A percentile compares a stretch with the other conserved stretches of the same genome.
phyloP scores from a whole-genome alignment of 1,140 invertebrate genomes.

The Drosophila ohnishii region DNA sequence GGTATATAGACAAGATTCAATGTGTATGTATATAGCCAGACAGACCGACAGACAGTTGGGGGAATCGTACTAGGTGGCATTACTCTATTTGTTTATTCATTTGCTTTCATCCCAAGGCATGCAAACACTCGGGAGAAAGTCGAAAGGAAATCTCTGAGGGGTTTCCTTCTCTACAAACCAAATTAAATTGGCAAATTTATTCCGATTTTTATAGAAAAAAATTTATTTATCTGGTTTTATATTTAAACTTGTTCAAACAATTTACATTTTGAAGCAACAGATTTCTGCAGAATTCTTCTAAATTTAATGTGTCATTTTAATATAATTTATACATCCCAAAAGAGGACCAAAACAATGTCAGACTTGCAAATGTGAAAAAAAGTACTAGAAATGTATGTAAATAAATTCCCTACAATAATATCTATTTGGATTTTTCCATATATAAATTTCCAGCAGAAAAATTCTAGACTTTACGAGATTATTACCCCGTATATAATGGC shows the following conservation, averaged over 20 bases:
- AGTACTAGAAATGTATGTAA: neutral
- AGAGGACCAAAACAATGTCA: neutral
- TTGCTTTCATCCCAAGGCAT: conserved; percentile 1
- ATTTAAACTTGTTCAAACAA: neutral
- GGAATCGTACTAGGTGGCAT: conserved; percentile 41
- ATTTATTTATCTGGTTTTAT: neutral
- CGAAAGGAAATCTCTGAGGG: conserved; percentile 15
- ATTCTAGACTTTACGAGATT: neutral
- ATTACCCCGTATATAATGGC: neutral
- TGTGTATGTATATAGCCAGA: conserved; percentile 45
- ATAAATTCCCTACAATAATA: conserved; percentile 8
- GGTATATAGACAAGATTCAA: conserved; percentile 13
- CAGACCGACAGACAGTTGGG: conserved; percentile 45
- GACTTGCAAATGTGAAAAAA: neutral
- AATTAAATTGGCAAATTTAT: conserved; percentile 14
- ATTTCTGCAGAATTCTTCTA: neutral
- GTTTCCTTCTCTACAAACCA: neutral
- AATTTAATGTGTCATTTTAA: neutral
- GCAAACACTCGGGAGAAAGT: conserved; percentile 9
- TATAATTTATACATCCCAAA: conserved; percentile 6
- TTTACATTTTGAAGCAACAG: neutral
- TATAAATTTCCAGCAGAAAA: neutral
- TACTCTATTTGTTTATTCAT: conserved; percentile 44
- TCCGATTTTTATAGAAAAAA: neutral
- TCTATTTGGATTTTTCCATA: neutral